Evolutionary conservation across 2,797 vertebrate genomes (phyloP), one percentile per base, ranked within the genome.

Genomic region (Danio tinwini): DNA sequence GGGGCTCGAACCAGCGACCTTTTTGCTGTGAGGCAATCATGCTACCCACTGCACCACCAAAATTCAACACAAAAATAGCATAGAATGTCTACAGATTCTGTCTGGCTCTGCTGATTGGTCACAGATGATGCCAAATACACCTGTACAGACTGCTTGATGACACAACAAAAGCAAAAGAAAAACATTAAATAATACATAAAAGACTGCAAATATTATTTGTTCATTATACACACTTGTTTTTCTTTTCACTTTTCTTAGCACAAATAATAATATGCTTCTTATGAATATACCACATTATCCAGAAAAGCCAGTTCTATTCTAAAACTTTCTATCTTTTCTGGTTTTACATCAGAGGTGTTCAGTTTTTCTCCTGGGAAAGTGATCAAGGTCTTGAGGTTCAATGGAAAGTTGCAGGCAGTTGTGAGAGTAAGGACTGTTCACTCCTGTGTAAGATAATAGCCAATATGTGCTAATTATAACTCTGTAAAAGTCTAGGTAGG

Each of bases 251-350:
- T 61, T 61, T 61, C 16, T 29, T 39, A 29, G 58, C 14, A 37
- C 13, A 61, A 64, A 64, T 12, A 16, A 17, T 64, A 64, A 63
- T n/a, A 44, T 64, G 16, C 45, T 68, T 49, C 13, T 67, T 19
- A 67, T 8, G 4, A 16, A 4, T 9, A 37, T 50, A 14, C 14
- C 49, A n/a, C 50, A n/a, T 16, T 29, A 37, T 67, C 4, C 12
- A 16, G 8, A 37, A 67, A 67, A 14, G 6, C 19, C 19, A 29
- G 55, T 6, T 29, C 19, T 21, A 49, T 50, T 8, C 13, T 12
- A 17, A 68, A 19, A 50, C 45, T 10, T 29, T 29, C 29, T 29
- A 29, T 29, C 29, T 37, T 13, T 64, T 64, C 45, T 29, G 45
- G 13, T 37, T 67, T 5, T 67, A 67, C 21, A 49, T 37, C 14